Evolutionary conservation across 2,797 vertebrate genomes (phyloP), one percentile per base, ranked within the genome.

Genomic region (Tolypeutes matacus): DNA sequence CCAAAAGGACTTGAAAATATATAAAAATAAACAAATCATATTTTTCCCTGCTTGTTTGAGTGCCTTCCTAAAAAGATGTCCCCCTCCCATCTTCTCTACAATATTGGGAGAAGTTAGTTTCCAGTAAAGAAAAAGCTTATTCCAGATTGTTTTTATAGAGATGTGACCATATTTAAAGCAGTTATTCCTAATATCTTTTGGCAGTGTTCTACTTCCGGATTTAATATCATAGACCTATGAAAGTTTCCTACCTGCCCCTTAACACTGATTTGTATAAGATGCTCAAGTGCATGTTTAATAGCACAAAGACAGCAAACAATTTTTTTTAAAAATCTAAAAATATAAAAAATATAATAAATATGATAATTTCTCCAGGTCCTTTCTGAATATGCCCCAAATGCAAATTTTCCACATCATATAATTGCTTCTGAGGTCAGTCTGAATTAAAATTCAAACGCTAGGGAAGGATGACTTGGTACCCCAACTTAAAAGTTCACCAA

Each of bases 1-100:
- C 82, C 69, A 72, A 93, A 92, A 95, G 39, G 69, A 78, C 78
- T 82, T 1, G 5, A 90, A 92, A 95, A 25, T 75, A 42, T 89
- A 95, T 96, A 76, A 95, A 96, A 95, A 96, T 89, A 96, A 95
- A 96, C 87, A 96, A 95, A 67, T 20, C 65, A 0, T n/a, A 53
- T 86, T 94, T 92, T 46, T 84, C 31, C 69, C 60, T 60, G 18
- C 85, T 88, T 89, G 51, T 78, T 62, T 73, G 18, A 67, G 21
- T 73, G 73, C 34, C 39, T 93, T 96, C 36, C 80, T 96, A 97
- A 29, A 21, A 86, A 56, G 58, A 2, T 23, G 7, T 62, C 46
- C 93, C 60, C 51, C 1, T 0, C 34, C 17, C 4, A 5, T 18
- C 36, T 20, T 5, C 17, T 94, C 34, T 78, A 85, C 0, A 11